A percentile compares a stretch with the other conserved stretches of the same genome.
These are phyloP conservation scores for Myotis myotis DNA, from an alignment of 2,797 vertebrate genomes.

Conservation along the genomic window DNA sequence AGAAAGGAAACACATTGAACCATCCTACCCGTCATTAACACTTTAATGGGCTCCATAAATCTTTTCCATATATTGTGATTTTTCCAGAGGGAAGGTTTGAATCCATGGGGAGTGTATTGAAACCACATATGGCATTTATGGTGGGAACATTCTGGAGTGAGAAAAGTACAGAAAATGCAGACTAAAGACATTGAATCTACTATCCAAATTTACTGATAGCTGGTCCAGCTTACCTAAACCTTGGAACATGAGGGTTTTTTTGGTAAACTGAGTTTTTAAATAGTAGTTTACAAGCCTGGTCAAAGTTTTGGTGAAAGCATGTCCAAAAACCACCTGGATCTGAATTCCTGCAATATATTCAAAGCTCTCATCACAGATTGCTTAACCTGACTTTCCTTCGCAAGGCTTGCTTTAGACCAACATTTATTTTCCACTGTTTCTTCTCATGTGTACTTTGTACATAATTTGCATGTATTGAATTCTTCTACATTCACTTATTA, in stretches of 20 bases:
- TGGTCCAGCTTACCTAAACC: not conserved
- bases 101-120: not conserved
- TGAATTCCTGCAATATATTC: not conserved
- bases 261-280: not conserved
- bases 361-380: not conserved
- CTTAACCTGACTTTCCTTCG: not conserved
- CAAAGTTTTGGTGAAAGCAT: constrained; percentile 18
- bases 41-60: not conserved
- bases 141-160: not conserved
- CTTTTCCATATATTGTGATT: constrained; percentile 44
- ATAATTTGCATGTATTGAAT: not conserved
- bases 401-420: not conserved
- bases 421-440: not conserved
- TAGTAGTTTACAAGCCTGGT: not conserved
- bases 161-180: not conserved
- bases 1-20: not conserved
- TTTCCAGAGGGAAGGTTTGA: not conserved
- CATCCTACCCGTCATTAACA: constrained; percentile 19
- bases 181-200: not conserved
- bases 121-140: not conserved
- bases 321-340: not conserved
- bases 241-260: constrained; percentile 12
- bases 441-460: not conserved
- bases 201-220: not conserved
- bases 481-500: constrained; percentile 19